These are phyloP conservation scores for Aphodius granarius DNA, from an alignment of 2,888 invertebrate species.

Conservation along the genomic window DNA sequence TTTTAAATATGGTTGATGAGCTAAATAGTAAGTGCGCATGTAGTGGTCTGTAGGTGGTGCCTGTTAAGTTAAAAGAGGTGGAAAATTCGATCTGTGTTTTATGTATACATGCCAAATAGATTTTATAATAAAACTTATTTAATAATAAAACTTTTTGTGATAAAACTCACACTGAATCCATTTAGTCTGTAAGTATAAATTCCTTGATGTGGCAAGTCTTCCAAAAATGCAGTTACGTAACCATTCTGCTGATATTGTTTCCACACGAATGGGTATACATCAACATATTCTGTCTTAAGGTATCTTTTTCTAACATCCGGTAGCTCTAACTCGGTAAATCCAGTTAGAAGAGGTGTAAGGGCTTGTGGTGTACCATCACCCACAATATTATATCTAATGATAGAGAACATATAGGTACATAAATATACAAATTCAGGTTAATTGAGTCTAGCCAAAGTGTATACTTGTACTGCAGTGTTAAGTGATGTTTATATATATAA, in stretches of 20 bases:
- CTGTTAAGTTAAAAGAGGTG: conserved; percentile 32
- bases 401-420: no score
- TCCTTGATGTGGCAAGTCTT: conserved; percentile 82
- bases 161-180: conserved; percentile 68
- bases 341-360: conserved; percentile 84
- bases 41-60: conserved; percentile 88
- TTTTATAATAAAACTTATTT: no score
- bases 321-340: conserved; percentile 81
- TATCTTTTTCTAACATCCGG: conserved; percentile 80
- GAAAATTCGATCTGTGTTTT: no score
- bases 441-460: neutral
- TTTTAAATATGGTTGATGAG: conserved; percentile 60
- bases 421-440: no score
- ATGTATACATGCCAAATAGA: no score
- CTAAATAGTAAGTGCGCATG: conserved; percentile 77
- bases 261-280: conserved; percentile 87
- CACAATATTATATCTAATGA: conserved; percentile 70
- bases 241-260: conserved; percentile 72
- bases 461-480: neutral
- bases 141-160: no score
- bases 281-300: conserved; percentile 65
- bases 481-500: no score
- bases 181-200: conserved; percentile 89
- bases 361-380: conserved; percentile 89
- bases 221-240: conserved; percentile 80